A percentile compares a stretch with the other conserved stretches of the same genome.
phyloP scores from a whole-genome alignment of 1,140 invertebrate species.

The Physella acuta region DNA sequence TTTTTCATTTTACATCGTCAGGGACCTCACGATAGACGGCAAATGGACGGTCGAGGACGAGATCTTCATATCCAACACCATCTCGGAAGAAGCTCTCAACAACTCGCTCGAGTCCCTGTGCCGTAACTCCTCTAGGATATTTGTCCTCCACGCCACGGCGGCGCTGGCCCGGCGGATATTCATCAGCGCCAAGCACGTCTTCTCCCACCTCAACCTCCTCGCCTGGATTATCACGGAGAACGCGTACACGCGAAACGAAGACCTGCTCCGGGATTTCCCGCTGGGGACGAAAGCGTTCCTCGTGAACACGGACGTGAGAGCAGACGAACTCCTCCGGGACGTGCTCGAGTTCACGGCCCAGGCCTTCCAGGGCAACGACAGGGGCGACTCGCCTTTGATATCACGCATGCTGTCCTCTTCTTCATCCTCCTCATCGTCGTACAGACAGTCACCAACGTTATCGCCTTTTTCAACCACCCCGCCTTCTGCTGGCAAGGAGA shows the following conservation, averaged over 20 bases:
- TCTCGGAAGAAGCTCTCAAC: slow-evolving; percentile 27
- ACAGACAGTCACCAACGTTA: not conserved
- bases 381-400: not conserved
- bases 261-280: slow-evolving; percentile 34
- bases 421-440: slow-evolving; percentile 2
- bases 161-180: slow-evolving; percentile 40
- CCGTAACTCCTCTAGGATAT: slow-evolving; percentile 39
- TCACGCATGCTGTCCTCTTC: slow-evolving; percentile 5
- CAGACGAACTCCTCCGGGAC: slow-evolving; percentile 42
- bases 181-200: slow-evolving; percentile 24
- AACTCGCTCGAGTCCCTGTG: slow-evolving; percentile 27
- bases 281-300: slow-evolving; percentile 40
- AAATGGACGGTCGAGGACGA: slow-evolving; percentile 45
- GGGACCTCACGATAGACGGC: slow-evolving; percentile 27
- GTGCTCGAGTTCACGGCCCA: slow-evolving; percentile 37
- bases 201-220: slow-evolving; percentile 33
- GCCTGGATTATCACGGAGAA: slow-evolving; percentile 52
- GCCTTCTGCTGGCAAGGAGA: not conserved
- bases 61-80: slow-evolving; percentile 33
- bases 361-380: slow-evolving; percentile 29
- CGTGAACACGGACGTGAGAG: slow-evolving; percentile 38
- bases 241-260: slow-evolving; percentile 39
- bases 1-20: slow-evolving; percentile 24
- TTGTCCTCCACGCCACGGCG: slow-evolving; percentile 42
- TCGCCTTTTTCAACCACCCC: not conserved